phyloP scores from a whole-genome alignment of 2,797 vertebrate genomes.

The Jordanella pulchra region DNA sequence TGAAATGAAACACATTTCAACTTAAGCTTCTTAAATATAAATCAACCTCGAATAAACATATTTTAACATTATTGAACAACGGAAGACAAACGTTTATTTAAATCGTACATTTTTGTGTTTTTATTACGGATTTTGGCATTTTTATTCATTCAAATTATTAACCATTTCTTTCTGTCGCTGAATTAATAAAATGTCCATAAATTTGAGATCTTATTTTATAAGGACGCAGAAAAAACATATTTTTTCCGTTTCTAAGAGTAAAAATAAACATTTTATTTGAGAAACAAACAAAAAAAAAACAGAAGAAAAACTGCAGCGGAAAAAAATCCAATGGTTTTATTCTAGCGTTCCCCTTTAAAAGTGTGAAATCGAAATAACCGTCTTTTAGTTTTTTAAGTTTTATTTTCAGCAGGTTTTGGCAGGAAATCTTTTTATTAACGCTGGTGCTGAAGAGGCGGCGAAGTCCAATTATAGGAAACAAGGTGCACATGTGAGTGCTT shows the following conservation, averaged over 20 bases:
- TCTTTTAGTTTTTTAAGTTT: background rate
- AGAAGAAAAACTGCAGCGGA: background rate
- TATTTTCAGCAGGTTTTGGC: background rate
- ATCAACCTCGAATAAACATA: background rate
- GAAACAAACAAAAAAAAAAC: background rate
- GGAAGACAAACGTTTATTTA: background rate
- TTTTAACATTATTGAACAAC: background rate
- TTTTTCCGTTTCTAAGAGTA: background rate
- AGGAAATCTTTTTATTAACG: background rate
- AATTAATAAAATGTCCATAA: background rate
- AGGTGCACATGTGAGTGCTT: slow-evolving; percentile 60
- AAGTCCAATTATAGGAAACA: slow-evolving; percentile 63
- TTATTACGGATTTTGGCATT: background rate
- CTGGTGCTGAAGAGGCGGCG: slow-evolving; percentile 11
- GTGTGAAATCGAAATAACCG: background rate
- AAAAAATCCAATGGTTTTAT: background rate
- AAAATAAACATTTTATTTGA: background rate
- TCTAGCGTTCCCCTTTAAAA: background rate
- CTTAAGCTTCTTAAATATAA: background rate
- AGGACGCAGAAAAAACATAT: background rate
- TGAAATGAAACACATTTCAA: background rate
- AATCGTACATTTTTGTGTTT: background rate
- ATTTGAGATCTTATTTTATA: fast-evolving
- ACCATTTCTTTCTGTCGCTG: background rate
- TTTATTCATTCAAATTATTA: background rate